These are phyloP conservation scores for Vicugna pacos DNA, from an alignment of 2,113 vertebrate genomes.

Conservation along the genomic window DNA sequence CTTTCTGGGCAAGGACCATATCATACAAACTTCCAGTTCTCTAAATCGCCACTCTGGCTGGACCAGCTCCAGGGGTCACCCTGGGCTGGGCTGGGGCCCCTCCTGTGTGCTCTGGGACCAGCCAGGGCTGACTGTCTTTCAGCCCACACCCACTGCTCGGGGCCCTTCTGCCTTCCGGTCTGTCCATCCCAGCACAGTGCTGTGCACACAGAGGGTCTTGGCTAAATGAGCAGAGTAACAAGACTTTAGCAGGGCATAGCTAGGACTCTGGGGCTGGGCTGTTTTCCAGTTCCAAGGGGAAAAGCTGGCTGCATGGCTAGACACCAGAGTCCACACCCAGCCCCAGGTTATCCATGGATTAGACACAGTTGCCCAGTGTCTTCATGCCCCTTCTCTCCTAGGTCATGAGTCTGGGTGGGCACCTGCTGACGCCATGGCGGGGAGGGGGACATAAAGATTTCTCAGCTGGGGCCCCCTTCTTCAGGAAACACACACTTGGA, in stretches of 20 bases:
- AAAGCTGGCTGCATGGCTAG: not conserved
- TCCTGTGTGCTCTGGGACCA: not conserved
- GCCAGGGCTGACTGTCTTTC: too few relatives aligned
- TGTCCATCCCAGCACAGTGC: not conserved
- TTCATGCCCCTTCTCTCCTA: not conserved
- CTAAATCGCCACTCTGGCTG: not conserved
- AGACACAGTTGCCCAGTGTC: not conserved
- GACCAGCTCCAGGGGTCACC: accelerated
- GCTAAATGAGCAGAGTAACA: not conserved
- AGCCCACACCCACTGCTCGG: accelerated
- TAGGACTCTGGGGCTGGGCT: not conserved
- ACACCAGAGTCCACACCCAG: not conserved
- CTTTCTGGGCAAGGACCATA: not conserved
- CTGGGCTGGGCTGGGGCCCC: not conserved
- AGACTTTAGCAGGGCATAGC: not conserved
- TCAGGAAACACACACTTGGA: not conserved
- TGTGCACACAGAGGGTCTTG: not conserved
- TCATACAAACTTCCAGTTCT: accelerated
- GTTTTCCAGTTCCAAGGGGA: not conserved
- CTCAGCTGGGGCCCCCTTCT: not conserved
- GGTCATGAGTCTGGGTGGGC: not conserved
- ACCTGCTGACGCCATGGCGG: not conserved
- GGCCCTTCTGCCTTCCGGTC: too few relatives aligned
- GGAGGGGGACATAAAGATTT: not conserved
- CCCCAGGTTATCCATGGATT: accelerated